Percentiles rank a stretch among this genome's conserved stretches.
Evolutionary conservation across 2,797 vertebrate genomes (phyloP).

Genomic region (Fistularia tabacaria): DNA sequence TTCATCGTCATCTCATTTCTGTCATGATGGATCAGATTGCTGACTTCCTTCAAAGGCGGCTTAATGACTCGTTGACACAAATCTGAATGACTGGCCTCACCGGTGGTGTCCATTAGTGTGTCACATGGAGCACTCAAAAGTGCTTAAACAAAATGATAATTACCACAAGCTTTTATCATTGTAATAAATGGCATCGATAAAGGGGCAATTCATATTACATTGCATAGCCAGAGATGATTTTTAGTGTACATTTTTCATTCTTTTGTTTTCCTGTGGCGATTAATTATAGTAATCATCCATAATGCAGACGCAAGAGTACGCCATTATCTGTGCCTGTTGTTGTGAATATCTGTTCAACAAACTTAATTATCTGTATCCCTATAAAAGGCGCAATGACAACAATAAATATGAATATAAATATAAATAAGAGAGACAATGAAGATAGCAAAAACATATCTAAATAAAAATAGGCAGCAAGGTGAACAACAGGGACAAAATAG

Average conservation of each 20-base stretch:
- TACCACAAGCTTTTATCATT: constrained; percentile 71
- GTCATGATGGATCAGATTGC: constrained; percentile 78
- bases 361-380: neutral
- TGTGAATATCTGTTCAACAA: neutral
- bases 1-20: constrained; percentile 78
- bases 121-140: constrained; percentile 66
- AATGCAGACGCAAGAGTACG: neutral
- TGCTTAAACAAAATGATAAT: constrained; percentile 79
- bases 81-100: constrained; percentile 72
- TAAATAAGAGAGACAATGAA: no score
- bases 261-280: constrained; percentile 38
- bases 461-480: no score
- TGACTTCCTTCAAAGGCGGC: constrained; percentile 75
- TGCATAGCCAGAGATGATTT: constrained; percentile 42
- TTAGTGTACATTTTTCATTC: constrained; percentile 47
- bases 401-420: no score
- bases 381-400: no score
- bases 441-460: no score
- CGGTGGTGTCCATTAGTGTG: constrained; percentile 71
- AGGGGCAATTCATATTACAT: constrained; percentile 62
- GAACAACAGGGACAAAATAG: no score
- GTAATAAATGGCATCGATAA: constrained; percentile 72
- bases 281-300: constrained; percentile 20
- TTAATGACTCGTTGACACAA: constrained; percentile 79
- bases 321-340: no score